A percentile compares a stretch with the other conserved stretches of the same genome.
These are phyloP conservation scores for Pocillopora verrucosa DNA, from an alignment of 64 coral and sea anemone genomes.

Conservation along the genomic window DNA sequence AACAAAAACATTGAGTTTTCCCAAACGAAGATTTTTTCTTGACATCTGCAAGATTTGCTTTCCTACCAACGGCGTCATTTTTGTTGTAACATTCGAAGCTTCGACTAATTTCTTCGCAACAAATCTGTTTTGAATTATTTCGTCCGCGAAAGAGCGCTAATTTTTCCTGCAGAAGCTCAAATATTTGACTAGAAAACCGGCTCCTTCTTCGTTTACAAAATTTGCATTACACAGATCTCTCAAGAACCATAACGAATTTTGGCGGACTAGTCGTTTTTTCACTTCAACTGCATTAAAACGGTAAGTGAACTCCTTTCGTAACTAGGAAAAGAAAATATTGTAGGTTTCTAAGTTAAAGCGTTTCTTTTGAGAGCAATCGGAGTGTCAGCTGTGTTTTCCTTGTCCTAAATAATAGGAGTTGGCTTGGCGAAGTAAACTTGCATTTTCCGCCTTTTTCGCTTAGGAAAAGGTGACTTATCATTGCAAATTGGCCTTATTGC, in stretches of 20 bases:
- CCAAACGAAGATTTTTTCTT: slow-evolving; percentile 69
- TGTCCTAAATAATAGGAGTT: not conserved
- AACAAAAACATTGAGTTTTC: slow-evolving; percentile 97
- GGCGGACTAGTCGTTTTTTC: slow-evolving; percentile 26
- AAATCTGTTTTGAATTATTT: not conserved
- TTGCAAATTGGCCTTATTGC: not conserved
- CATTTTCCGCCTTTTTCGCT: slow-evolving; percentile 8
- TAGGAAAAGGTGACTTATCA: slow-evolving; percentile 38
- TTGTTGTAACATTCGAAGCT: not conserved
- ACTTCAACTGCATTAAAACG: not conserved
- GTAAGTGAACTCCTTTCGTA: not conserved
- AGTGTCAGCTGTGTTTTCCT: not conserved
- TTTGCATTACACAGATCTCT: not conserved
- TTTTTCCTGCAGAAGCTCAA: not conserved
- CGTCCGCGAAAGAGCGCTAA: not conserved
- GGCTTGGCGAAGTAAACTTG: not conserved
- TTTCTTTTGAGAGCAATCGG: not conserved
- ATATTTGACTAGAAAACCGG: not conserved
- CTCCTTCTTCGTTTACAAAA: not conserved
- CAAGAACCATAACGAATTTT: slow-evolving; percentile 51
- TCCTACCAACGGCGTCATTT: not conserved
- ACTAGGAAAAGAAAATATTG: not conserved
- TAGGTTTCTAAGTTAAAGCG: not conserved
- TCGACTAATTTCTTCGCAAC: not conserved
- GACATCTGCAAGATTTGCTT: slow-evolving; percentile 9